Conservation (phyloP, 2,113 vertebrate species). For the Brachirus orientalis region DNA sequence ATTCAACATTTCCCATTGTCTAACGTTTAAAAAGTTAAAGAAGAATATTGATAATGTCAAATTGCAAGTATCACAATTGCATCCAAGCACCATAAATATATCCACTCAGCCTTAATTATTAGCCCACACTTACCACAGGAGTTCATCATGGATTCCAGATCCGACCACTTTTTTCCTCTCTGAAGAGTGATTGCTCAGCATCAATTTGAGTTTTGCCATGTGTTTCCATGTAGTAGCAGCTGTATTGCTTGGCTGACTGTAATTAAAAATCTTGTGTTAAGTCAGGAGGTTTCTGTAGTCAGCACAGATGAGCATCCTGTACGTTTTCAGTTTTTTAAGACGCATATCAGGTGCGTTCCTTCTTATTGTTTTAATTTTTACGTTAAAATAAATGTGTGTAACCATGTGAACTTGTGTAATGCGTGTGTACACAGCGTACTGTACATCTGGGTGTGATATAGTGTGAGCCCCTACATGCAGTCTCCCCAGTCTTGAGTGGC, state of each 20-base stretch:
- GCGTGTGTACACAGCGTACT: background rate
- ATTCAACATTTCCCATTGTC: too few species aligned
- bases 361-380: background rate
- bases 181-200: slow-evolving; percentile 34
- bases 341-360: too few species aligned
- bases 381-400: background rate
- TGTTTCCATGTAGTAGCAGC: slow-evolving; percentile 43
- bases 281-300: slow-evolving; percentile 23
- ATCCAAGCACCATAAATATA: too few species aligned
- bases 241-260: slow-evolving; percentile 35
- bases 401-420: background rate
- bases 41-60: too few species aligned
- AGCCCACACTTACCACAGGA: too few species aligned
- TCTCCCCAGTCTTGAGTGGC: slow-evolving; percentile 8
- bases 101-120: slow-evolving; percentile 11
- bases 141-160: slow-evolving; percentile 10
- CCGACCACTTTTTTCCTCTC: slow-evolving; percentile 8
- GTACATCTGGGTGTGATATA: slow-evolving; percentile 6
- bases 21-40: too few species aligned
- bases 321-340: slow-evolving; percentile 14
- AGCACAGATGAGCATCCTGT: slow-evolving; percentile 22
- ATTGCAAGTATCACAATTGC: too few species aligned
- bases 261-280: slow-evolving; percentile 46
- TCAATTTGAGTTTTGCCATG: slow-evolving; percentile 37
- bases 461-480: slow-evolving; percentile 6